phyloP scores from a whole-genome alignment of 2,113 vertebrate species.

The Tachysurus fulvidraco region DNA sequence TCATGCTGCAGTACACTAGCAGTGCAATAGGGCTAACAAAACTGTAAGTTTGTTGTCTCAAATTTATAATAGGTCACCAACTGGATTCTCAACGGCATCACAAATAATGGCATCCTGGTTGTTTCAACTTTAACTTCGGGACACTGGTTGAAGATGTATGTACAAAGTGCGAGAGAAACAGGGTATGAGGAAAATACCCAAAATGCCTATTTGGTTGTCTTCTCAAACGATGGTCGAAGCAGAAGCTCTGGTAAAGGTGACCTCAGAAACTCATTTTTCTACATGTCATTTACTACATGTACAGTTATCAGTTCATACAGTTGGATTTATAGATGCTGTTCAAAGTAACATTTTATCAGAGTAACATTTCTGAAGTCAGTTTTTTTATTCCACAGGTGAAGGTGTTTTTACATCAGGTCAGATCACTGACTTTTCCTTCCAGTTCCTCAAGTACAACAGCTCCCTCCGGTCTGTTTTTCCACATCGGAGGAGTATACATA shows the following conservation, averaged over 20 bases:
- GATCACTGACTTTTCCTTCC: not conserved
- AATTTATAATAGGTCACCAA: conserved; percentile 70
- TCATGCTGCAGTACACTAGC: not conserved
- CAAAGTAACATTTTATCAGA: not conserved
- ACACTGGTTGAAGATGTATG: conserved; percentile 58
- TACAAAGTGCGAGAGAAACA: conserved; percentile 42
- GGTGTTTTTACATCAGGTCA: conserved; percentile 19
- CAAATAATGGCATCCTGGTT: conserved; percentile 74
- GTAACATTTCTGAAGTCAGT: not conserved
- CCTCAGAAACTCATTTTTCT: conserved; percentile 13
- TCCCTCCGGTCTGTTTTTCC: accelerated
- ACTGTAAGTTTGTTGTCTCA: not conserved
- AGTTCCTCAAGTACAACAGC: conserved; percentile 11
- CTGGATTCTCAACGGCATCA: conserved; percentile 72
- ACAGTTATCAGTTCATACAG: not conserved
- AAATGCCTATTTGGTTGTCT: conserved; percentile 74
- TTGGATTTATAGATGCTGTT: not conserved
- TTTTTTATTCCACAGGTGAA: conserved; percentile 9
- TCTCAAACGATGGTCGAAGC: conserved; percentile 73
- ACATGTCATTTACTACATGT: not conserved
- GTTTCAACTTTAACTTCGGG: conserved; percentile 62
- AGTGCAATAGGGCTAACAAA: not conserved
- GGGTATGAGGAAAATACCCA: conserved; percentile 54
- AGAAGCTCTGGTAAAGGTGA: conserved; percentile 52
- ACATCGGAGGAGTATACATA: conserved; percentile 62